Base-by-base conservation (phyloP, 2,888 invertebrate species). In the Empis stercorea region DNA sequence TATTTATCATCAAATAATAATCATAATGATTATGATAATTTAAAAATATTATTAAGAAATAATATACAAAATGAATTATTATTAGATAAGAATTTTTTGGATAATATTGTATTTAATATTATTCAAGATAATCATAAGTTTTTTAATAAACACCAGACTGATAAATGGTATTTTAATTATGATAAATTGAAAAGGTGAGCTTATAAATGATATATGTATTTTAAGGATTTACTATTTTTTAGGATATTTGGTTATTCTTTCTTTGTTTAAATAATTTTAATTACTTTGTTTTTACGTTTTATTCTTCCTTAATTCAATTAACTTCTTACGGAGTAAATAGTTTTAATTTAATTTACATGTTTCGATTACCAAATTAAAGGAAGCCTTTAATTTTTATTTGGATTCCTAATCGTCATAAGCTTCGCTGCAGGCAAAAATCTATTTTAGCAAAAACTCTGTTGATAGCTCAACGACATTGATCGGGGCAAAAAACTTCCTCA, bases 61-160 rank as follows among this genome's bases (percentile, higher is more conserved):
- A 40, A 40, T 40, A 23, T 40, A 23, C 20, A 20, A n/a, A 40
- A 27, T 40, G 40, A 27, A 40, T 40, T 40, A 40, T 40, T 40
- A 27, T 40, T 40, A 40, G 14, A 40, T 40, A 27, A 40, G 14
- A n/a, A 40, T 40, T 40, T 40, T 40, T 40, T 40, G 20, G 27
- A 40, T 20, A 40, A 11, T 20, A 40, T 40, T 40, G 40, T 40
- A 20, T 20, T 40, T 40, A 14, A 40, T 23, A 23, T 40, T 23
- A 40, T 40, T 16, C 11, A 38, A 17, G 17, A 38, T 38, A 40
- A 40, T 40, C 27, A 23, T n/a, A 40, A 40, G 20, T 40, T 40
- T 14, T 20, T 20, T 40, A 23, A 23, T 9, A 40, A 40, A 17
- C 14, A 40, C 20, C 40, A 40, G 40, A 40, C 40, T 40, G 40